Evolutionary conservation across 2,113 vertebrate species (phyloP), one percentile per base, ranked within the genome.

Genomic region (Jaculus jaculus): DNA sequence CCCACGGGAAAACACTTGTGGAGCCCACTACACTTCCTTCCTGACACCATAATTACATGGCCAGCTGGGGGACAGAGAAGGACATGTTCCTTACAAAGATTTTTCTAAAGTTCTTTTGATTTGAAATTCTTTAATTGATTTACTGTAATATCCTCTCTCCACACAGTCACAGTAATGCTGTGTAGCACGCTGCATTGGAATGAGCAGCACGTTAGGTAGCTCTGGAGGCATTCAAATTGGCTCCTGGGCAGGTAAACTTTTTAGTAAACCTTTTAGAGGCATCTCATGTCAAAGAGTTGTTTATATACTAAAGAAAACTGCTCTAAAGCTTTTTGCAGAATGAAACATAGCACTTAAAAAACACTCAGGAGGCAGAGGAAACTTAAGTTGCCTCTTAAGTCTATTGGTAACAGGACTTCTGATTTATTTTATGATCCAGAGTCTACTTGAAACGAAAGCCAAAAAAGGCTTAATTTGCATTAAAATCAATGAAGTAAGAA

Each of bases 271-370:
- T 82, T 54, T 26, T 37, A 74, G 16, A 82, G 60, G 11, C 39
- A 71, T 82, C 69, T 91, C 54, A 18, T 30, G 20, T 77, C 71
- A 75, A 94, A 84, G 12, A 80, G 60, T 47, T 79, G 21, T 51
- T 58, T 89, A 23, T 73, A 89, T 77, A 79, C 54, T 37, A 65
- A 71, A 87, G 83, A 65, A 58, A 87, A 58, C n/a, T 9, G 84
- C 85, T 84, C 17, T 39, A 84, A 91, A 94, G 34, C 12, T 12
- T 87, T 78, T 47, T 87, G 37, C 24, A 68, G 61, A 83, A 80
- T 72, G 63, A 78, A 93, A 86, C 39, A 90, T 5, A 91, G 16
- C 39, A 66, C 83, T 54, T 54, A 54, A 54, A 54, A 54, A 54
- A 54, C 13, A 51, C 30, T 68, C 0, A 10, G 58, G 10, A 63